These are phyloP conservation scores for Idaea aversata DNA, from an alignment of 2,888 invertebrate genomes.

Conservation along the genomic window DNA sequence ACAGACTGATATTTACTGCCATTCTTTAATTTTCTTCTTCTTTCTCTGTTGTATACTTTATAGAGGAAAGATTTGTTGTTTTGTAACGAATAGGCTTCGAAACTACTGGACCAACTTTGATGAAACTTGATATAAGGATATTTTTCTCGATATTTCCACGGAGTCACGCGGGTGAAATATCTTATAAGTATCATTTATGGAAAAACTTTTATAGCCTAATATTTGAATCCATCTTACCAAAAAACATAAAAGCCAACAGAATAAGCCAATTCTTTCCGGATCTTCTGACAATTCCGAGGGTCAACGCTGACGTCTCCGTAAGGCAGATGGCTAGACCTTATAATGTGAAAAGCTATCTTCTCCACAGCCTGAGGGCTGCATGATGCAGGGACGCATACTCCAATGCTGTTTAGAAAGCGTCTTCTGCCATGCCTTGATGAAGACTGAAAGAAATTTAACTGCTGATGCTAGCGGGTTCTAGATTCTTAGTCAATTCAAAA, in stretches of 20 bases:
- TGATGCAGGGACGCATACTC: conserved; percentile 19
- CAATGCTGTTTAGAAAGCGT: conserved; percentile 5
- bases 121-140: too few relatives aligned
- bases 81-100: too few relatives aligned
- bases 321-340: conserved; percentile 14
- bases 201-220: background rate
- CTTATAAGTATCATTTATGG: background rate
- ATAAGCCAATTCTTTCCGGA: background rate
- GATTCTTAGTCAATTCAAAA: too few relatives aligned
- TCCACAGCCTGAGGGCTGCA: conserved; percentile 20
- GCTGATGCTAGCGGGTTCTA: background rate
- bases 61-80: too few relatives aligned
- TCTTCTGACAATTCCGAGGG: conserved; percentile 18
- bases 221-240: conserved; percentile 14
- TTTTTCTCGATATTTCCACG: too few relatives aligned
- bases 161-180: too few relatives aligned
- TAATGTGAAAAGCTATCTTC: conserved; percentile 18
- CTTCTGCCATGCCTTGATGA: background rate
- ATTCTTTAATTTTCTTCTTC: background rate
- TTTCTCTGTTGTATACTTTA: too few relatives aligned
- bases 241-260: conserved; percentile 16
- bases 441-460: background rate
- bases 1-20: too few relatives aligned
- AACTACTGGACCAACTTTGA: too few relatives aligned
- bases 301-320: conserved; percentile 13